Base-by-base conservation (phyloP, 2,113 vertebrate genomes). In the Syngnathoides biaculeatus region DNA sequence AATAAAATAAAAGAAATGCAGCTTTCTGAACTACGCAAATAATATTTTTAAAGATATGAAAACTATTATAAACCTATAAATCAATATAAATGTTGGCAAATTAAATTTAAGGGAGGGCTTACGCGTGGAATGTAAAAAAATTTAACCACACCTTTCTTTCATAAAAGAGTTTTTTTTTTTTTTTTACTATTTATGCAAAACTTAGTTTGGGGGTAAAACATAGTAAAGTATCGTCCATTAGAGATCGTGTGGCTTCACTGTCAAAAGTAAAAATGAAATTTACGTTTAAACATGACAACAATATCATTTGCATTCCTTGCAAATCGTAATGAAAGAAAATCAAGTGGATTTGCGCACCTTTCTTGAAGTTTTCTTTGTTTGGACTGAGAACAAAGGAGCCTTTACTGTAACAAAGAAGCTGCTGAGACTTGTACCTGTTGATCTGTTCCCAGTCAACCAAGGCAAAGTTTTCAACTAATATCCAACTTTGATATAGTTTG, bases 361-460 rank as follows among this genome's bases (percentile, higher is more conserved):
- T 88, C 70, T 78, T 64, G 48, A 64, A 76, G 12, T 78, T 76
- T 83, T 86, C 80, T 86, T 84, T 77, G 83, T 84, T 84, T 77
- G 78, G 57, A 66, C 68, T 64, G 87, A 90, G 90, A 91, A 92
- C 90, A 92, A 93, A 92, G 90, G 87, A 85, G 74, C 66, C 81
- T 87, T 84, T 85, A 88, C 87, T 79, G 85, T 84, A 92, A 93
- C 91, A 92, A 93, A 92, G 90, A 90, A 75, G 73, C 83, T 79
- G 82, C 84, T 83, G 60, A 72, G 75, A 81, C 82, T 81, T 75
- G 82, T 89, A 93, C 92, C 92, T 93, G 92, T 93, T 93, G 92
- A 91, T 88, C 85, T 77, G 66, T 66, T 67, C 78, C 73, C 72
- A 75, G 73, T 67, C 58, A 77, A 81, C 82, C 42, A 78, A 27